phyloP scores from a whole-genome alignment of 2,888 invertebrate species.

The Melolontha melolontha region DNA sequence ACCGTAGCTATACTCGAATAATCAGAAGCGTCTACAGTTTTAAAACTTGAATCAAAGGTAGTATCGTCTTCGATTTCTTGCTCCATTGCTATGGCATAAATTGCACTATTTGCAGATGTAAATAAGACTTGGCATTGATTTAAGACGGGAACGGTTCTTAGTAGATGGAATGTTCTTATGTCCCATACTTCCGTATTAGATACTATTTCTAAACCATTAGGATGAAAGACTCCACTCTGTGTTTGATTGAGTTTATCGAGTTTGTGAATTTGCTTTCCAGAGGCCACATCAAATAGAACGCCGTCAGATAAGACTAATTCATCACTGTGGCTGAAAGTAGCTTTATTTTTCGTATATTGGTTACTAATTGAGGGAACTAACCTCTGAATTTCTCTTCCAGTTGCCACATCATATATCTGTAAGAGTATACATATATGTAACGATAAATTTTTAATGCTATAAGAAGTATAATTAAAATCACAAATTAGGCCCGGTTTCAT shows the following conservation, averaged over 20 bases:
- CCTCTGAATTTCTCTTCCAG: slow-evolving; percentile 79
- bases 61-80: slow-evolving; percentile 77
- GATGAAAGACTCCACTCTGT: slow-evolving; percentile 96
- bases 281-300: slow-evolving; percentile 92
- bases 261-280: slow-evolving; percentile 91
- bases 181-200: slow-evolving; percentile 99
- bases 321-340: slow-evolving; percentile 94
- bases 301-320: slow-evolving; percentile 96
- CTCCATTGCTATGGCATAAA: slow-evolving; percentile 88
- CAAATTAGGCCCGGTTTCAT: too few species aligned
- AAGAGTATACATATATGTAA: slow-evolving; percentile 44
- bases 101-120: slow-evolving; percentile 85
- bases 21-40: slow-evolving; percentile 93
- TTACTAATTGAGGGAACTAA: slow-evolving; percentile 88
- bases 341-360: slow-evolving; percentile 92
- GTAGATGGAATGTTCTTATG: slow-evolving; percentile 90
- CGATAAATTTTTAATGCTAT: too few species aligned
- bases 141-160: slow-evolving; percentile 93
- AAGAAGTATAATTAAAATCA: too few species aligned
- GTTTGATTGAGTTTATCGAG: slow-evolving; percentile 97
- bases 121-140: slow-evolving; percentile 92
- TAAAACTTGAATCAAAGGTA: slow-evolving; percentile 91
- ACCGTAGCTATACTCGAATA: slow-evolving; percentile 96
- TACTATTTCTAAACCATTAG: slow-evolving; percentile 93
- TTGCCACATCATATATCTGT: slow-evolving; percentile 89